phyloP scores from a whole-genome alignment of 2,888 invertebrate species.

The Thymelicus lineola region DNA sequence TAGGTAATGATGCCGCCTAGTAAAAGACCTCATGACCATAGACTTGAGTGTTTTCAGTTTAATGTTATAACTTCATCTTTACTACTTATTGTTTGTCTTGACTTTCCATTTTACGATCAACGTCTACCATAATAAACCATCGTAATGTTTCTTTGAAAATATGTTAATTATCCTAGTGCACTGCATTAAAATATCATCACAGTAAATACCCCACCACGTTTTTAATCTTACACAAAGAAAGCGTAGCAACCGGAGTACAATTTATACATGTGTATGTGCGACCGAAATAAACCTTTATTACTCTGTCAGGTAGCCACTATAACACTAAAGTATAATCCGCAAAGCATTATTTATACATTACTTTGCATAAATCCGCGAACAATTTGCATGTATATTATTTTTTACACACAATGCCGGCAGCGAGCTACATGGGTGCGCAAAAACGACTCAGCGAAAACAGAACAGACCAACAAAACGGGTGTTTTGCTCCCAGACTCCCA shows the following conservation, averaged over 20 bases:
- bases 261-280: background rate
- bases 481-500: too few species aligned
- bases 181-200: too few species aligned
- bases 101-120: too few species aligned
- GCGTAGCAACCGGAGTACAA: background rate
- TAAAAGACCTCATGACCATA: too few species aligned
- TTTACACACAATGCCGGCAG: constrained; percentile 27
- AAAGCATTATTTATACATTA: constrained; percentile 31
- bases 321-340: constrained; percentile 29
- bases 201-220: background rate
- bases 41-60: too few species aligned
- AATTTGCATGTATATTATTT: constrained; percentile 38
- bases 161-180: too few species aligned
- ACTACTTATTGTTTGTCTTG: too few species aligned
- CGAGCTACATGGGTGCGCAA: constrained; percentile 29
- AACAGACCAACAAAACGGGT: constrained; percentile 28
- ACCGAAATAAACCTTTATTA: constrained; percentile 24
- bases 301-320: constrained; percentile 26
- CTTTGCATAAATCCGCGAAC: constrained; percentile 37
- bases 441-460: constrained; percentile 30
- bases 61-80: too few species aligned
- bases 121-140: too few species aligned
- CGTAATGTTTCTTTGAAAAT: too few species aligned
- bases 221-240: background rate
- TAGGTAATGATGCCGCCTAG: too few species aligned